A percentile compares a stretch with the other conserved stretches of the same genome.
These are phyloP conservation scores for Abramis brama DNA, from an alignment of 2,113 vertebrate genomes.

Conservation along the genomic window DNA sequence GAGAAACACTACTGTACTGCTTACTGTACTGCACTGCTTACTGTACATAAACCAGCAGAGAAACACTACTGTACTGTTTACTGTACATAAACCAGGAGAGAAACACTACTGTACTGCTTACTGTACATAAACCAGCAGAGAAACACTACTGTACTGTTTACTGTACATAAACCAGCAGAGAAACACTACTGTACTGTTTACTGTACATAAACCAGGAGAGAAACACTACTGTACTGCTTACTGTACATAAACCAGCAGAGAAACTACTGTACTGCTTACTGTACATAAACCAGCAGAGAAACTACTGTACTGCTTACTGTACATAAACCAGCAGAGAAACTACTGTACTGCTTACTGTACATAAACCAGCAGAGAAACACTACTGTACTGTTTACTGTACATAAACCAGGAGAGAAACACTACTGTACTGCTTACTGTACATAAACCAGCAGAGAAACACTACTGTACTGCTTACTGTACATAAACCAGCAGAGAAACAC, in stretches of 20 bases:
- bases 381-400: not conserved
- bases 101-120: not conserved
- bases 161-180: no score
- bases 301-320: not conserved
- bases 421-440: not conserved
- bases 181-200: no score
- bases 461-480: not conserved
- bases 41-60: no score
- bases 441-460: not conserved
- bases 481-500: no score
- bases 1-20: not conserved
- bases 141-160: not conserved
- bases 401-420: not conserved
- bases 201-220: no score
- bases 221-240: no score
- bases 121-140: not conserved
- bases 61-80: no score
- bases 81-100: not conserved
- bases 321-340: no score
- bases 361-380: no score
- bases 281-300: not conserved
- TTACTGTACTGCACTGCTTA: no score
- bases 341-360: no score
- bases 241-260: not conserved
- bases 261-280: not conserved